Evolutionary conservation across 2,113 vertebrate genomes (phyloP), one percentile per base, ranked within the genome.

Genomic region (Ameiurus melas): DNA sequence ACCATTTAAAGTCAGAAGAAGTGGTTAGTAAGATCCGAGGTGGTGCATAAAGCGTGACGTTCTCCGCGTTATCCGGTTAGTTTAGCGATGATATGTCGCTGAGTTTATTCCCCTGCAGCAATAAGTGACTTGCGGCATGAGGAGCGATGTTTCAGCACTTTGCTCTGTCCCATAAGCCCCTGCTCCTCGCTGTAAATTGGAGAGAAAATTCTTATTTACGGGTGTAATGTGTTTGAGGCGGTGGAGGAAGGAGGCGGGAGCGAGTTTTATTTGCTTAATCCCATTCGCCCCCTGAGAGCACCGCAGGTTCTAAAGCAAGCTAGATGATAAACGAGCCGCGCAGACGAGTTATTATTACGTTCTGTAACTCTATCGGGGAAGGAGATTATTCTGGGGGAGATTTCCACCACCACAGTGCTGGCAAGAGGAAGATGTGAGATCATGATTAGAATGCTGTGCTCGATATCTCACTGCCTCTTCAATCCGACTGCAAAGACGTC

Each of bases 271-370:
- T 85, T 81, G 78, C 57, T 78, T 86, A 89, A 90, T 91, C 90
- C 86, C 55, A 47, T 86, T 88, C 36, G 13, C 86, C 60, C 64
- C 53, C 80, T 82, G 80, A 62, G 77, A 90, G 87, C 92, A 90
- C 75, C 62, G 77, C 86, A 22, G 73, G 88, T 85, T 83, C 88
- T 89, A 87, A 90, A 92, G 85, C 66, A 86, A 64, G 64, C 90
- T 86, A 86, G 88, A 86, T 93, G 92, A 94, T 90, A 90, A 94
- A 93, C 92, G 92, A 93, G 93, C 90, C 85, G 85, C 77, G 73
- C 89, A 20, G 57, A 81, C 85, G 83, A 85, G 89, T 90, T 93
- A 93, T 92, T 94, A 94, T 94, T 92, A 90, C 92, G 89, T 93
- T 91, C 87, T 60, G 78, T 88, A 88, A 85, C 80, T 85, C 68